Conservation (phyloP, 2,888 invertebrate species). For the Biston stratarius region DNA sequence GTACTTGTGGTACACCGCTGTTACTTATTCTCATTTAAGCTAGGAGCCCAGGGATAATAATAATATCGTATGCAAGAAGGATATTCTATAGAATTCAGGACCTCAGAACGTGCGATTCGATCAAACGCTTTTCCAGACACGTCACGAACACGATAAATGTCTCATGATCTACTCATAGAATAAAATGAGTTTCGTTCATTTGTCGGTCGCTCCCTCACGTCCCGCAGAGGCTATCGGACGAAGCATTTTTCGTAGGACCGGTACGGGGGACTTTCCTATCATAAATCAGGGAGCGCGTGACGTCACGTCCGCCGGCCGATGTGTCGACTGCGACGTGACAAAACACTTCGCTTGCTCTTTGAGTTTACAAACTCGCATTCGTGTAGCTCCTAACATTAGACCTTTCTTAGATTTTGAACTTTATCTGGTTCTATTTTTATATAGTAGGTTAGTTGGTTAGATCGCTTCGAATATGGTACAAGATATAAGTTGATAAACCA, state of each 20-base stretch:
- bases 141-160: slow-evolving; percentile 58
- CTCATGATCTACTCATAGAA: slow-evolving; percentile 65
- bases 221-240: slow-evolving; percentile 71
- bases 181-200: slow-evolving; percentile 72
- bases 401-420: slow-evolving; percentile 43
- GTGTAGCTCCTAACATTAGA: slow-evolving; percentile 20
- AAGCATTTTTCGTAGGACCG: slow-evolving; percentile 68
- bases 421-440: slow-evolving; percentile 1
- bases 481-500: background rate
- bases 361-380: slow-evolving; percentile 38
- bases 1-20: too few relatives aligned
- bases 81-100: too few relatives aligned
- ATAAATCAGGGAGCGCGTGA: slow-evolving; percentile 80
- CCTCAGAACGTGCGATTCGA: slow-evolving; percentile 6
- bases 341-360: slow-evolving; percentile 60
- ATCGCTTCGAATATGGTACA: background rate
- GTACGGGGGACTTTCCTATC: slow-evolving; percentile 68
- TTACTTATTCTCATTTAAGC: too few relatives aligned
- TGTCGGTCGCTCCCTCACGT: slow-evolving; percentile 66
- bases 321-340: slow-evolving; percentile 74
- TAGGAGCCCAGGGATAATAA: too few relatives aligned
- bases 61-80: too few relatives aligned
- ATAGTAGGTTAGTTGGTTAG: background rate
- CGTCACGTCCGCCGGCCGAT: slow-evolving; percentile 72
- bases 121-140: slow-evolving; percentile 34